phyloP scores from a whole-genome alignment of 2,113 vertebrate species.

The Colossoma macropomum region DNA sequence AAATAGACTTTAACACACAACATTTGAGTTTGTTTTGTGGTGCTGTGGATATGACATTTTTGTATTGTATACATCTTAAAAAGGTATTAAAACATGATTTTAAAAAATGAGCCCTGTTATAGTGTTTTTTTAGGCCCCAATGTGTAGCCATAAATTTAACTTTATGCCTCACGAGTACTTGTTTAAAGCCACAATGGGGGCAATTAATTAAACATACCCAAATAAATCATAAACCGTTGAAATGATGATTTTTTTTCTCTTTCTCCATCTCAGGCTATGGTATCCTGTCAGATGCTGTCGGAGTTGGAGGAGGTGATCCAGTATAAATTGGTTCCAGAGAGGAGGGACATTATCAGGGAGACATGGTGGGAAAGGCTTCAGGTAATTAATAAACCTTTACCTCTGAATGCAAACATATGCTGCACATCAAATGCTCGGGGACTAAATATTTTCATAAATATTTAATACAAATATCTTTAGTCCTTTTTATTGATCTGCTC shows the following conservation, averaged over 20 bases:
- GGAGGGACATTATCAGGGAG: constrained; percentile 96
- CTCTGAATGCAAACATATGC: background rate
- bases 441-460: no score
- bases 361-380: constrained; percentile 99
- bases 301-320: constrained; percentile 99
- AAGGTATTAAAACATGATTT: no score
- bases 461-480: no score
- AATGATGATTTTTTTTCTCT: background rate
- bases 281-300: constrained; percentile 98
- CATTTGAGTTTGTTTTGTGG: no score
- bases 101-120: no score
- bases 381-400: constrained; percentile 73
- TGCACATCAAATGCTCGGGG: background rate
- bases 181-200: background rate
- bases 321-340: constrained; percentile 97
- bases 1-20: no score
- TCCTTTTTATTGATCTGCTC: no score
- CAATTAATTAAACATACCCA: background rate
- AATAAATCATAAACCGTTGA: background rate
- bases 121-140: background rate
- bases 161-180: background rate
- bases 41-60: no score
- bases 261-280: constrained; percentile 87
- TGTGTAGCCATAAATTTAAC: background rate
- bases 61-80: no score